Evolutionary conservation across 2,113 vertebrate species (phyloP), one percentile per base, ranked within the genome.

Genomic region (Castor canadensis): DNA sequence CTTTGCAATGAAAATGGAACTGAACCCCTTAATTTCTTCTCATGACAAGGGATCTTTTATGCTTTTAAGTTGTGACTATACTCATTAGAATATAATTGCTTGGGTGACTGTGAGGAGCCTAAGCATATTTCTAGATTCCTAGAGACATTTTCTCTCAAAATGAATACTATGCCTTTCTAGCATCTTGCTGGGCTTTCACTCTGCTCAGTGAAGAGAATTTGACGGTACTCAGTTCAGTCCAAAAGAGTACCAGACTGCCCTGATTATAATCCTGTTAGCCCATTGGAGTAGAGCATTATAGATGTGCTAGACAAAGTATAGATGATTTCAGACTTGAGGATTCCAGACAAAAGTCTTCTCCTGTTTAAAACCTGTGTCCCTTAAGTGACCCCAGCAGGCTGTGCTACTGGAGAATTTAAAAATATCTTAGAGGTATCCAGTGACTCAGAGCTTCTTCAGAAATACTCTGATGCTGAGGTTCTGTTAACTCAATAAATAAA

Each of bases 111-210:
- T 92, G 11, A 16, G 11, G 10, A 77, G 38, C 16, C 3, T 15
- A 4, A 6, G 28, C 67, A 49, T 60, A 69, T 2, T 6, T 58
- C 52, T 38, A 3, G 22, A 30, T 62, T 72, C 28, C 40, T 40
- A 58, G 20, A 3, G 28, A 60, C 5, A 30, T 0, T 2, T 32
- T 38, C 4, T 58, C 17, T 30, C 2, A 9, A 6, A 9, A 4
- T 5, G 28, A 45, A 17, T 16, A 0, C 0, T 0, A 35, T 19
- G 11, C 17, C 15, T 22, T n/a, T 64, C 22, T 30, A 30, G 32
- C 6, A 9, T 16, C 20, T 6, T 32, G 35, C 9, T 28, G 47
- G 58, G 6, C 0, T 1, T 35, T 90, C 40, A n/a, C 22, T 11
- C 17, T 22, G 13, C n/a, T 91, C 38, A 64, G 58, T n/a, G 73